Evolutionary conservation across 2,888 invertebrate genomes (phyloP).

Genomic region (Eilema caniola): DNA sequence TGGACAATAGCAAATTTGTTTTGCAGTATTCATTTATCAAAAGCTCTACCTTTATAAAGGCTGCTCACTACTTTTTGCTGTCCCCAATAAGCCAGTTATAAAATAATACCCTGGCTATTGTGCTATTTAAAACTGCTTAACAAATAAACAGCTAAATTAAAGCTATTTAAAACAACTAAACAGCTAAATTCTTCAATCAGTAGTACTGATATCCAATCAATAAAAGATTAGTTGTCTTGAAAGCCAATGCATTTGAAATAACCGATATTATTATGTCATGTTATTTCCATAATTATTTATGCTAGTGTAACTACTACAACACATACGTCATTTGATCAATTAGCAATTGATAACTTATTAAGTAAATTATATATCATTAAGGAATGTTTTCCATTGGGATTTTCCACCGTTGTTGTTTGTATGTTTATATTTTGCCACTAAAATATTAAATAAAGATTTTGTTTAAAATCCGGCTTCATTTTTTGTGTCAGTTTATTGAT

Average conservation of each 20-base stretch:
- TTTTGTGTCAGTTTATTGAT: background rate
- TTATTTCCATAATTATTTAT: slow-evolving; percentile 15
- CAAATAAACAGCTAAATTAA: no score
- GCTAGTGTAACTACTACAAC: slow-evolving; percentile 16
- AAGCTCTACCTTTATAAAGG: no score
- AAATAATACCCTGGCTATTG: no score
- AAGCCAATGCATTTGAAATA: background rate
- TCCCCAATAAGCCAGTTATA: no score
- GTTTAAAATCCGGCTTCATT: background rate
- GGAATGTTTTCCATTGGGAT: slow-evolving; percentile 57
- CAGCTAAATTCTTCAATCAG: no score
- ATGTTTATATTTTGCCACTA: background rate
- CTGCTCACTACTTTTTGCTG: no score
- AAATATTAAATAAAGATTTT: background rate
- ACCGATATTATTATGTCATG: background rate
- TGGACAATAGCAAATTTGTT: no score
- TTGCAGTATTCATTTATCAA: no score
- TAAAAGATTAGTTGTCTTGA: background rate
- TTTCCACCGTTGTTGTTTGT: slow-evolving; percentile 39
- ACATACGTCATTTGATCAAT: slow-evolving; percentile 44
- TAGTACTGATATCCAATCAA: no score
- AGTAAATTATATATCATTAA: slow-evolving; percentile 53
- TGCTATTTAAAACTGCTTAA: no score
- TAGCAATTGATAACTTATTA: slow-evolving; percentile 49
- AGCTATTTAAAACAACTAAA: no score